Evolutionary conservation across 1,140 invertebrate species (phyloP), one percentile per base, ranked within the genome.

Genomic region (Archivesica marissinica): DNA sequence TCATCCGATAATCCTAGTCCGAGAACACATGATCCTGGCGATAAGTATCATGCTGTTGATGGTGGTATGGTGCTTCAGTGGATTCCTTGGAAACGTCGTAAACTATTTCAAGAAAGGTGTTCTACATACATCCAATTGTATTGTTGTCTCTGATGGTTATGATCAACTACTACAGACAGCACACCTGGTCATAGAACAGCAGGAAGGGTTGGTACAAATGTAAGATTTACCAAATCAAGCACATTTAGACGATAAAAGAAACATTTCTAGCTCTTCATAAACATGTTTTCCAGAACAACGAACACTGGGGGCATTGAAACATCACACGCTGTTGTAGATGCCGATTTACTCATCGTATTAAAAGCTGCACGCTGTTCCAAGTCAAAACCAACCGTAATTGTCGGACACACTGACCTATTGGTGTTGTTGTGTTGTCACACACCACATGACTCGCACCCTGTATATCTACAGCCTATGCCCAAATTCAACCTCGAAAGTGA

Each of bases 331-430:
- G 15, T 15, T 15, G 66, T 20, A 11, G 85, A 86, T 50, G 85
- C 85, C 20, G 70, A 86, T 70, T 4, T 77, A 3, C 20, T 35
- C 1, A 86, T 86, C 25, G 78, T 82, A 13, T 4, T 50, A 15
- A 70, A 59, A 4, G 72, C 85, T n/a, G 35, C 82, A 2, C 20
- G 70, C 7, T 20, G 23, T 17, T 23, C 80, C 3, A 0, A 17
- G 15, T 52, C 20, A 2, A n/a, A 30, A 15, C 30, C 11, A 15
- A 54, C 38, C 15, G 30, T 47, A 0, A 1, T 81, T 0, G 38
- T 86, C 66, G 85, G 85, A 23, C 78, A 86, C 47, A 86, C 78
- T 7, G 77, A 86, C 41, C 61, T 82, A 0, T 72, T 86, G n/a
- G 74, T 86, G 6, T 35, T 86, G 7, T 47, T 86, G 3, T 52